A percentile compares a stretch with the other conserved stretches of the same genome.
Conservation (phyloP, 2,888 invertebrate species). For the Ichneumon xanthorius region DNA sequence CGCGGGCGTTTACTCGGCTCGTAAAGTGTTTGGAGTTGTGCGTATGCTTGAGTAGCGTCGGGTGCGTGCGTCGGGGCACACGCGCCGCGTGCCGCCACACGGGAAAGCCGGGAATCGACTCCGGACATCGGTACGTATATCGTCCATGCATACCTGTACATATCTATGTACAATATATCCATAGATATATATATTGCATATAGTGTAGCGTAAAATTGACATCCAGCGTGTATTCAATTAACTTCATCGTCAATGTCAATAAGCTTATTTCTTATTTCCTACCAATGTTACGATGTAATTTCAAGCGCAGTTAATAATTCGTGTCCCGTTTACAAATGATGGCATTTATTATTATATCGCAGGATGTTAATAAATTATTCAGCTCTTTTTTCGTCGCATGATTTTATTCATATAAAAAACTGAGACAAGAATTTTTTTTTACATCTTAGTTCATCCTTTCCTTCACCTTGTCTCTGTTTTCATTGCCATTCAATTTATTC, state of each 20-base stretch:
- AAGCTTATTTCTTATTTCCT: too few species aligned
- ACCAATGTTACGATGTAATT: too few species aligned
- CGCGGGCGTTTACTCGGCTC: conserved; percentile 63
- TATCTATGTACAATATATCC: background rate
- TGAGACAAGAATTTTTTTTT: too few species aligned
- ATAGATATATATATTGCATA: conserved; percentile 4
- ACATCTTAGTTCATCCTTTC: too few species aligned
- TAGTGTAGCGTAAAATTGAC: conserved; percentile 48
- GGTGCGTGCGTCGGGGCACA: conserved; percentile 56
- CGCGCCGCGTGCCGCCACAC: conserved; percentile 58
- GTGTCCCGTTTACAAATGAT: too few species aligned
- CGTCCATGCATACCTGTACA: conserved; percentile 1
- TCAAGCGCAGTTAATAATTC: too few species aligned
- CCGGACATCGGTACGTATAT: conserved; percentile 19
- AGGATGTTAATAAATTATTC: too few species aligned
- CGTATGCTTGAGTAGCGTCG: conserved; percentile 54
- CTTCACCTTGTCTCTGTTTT: too few species aligned
- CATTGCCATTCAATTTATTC: too few species aligned
- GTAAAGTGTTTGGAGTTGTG: conserved; percentile 60
- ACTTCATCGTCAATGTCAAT: conserved; percentile 13
- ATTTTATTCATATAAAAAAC: too few species aligned
- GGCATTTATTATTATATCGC: too few species aligned
- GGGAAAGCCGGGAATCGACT: conserved; percentile 41
- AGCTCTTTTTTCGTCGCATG: too few species aligned
- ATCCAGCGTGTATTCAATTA: conserved; percentile 53